Conservation (phyloP, 2,113 vertebrate species). For the Illadopsis cleaveri region DNA sequence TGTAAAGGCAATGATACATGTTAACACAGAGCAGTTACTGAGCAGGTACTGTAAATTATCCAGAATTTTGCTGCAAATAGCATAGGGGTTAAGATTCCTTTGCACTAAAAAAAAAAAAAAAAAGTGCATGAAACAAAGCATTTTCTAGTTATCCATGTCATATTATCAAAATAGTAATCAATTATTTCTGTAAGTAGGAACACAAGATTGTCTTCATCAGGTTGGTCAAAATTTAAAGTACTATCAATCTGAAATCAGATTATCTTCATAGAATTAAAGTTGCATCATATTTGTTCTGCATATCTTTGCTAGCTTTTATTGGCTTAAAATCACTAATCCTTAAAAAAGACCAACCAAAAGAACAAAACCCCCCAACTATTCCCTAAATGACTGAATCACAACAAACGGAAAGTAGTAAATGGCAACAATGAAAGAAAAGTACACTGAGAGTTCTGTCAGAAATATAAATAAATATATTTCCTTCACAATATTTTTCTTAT, state of each 20-base stretch:
- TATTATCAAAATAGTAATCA: neutral
- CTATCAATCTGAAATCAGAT: neutral
- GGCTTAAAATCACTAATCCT: neutral
- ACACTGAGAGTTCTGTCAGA: neutral
- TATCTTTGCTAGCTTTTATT: neutral
- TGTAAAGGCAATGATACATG: neutral
- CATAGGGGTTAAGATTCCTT: neutral
- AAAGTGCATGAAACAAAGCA: neutral
- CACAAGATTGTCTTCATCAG: neutral
- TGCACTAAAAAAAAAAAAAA: neutral
- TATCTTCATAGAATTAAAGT: neutral
- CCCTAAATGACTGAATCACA: neutral
- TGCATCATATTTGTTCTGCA: neutral
- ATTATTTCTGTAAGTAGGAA: neutral
- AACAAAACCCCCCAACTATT: neutral
- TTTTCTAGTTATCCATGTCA: neutral
- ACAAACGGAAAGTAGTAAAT: neutral
- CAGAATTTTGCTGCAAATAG: neutral
- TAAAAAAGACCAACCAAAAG: neutral
- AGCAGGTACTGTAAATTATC: neutral
- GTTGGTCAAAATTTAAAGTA: neutral
- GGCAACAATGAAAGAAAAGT: neutral
- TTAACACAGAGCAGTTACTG: neutral
- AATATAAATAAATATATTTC: neutral
- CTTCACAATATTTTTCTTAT: neutral